These are phyloP conservation scores for Xiphophorus couchianus DNA, from an alignment of 2,113 vertebrate species.

Conservation along the genomic window DNA sequence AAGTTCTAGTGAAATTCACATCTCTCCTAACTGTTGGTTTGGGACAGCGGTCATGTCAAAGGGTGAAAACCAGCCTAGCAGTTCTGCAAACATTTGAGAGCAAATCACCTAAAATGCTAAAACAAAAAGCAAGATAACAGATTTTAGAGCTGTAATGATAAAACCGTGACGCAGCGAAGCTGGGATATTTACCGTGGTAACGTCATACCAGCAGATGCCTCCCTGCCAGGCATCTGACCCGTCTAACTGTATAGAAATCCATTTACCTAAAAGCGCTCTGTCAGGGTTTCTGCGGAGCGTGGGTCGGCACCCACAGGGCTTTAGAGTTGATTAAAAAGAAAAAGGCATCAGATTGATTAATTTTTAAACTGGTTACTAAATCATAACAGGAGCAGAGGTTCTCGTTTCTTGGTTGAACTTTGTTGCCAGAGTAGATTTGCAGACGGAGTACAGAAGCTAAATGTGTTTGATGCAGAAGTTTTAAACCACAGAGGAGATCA, in stretches of 20 bases:
- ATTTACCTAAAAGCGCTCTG: conserved; percentile 42
- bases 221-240: neutral
- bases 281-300: conserved; percentile 33
- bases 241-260: conserved; percentile 7
- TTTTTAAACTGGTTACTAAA: conserved; percentile 41
- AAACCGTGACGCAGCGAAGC: too few species aligned
- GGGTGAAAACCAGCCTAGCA: too few species aligned
- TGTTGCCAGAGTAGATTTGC: conserved; percentile 13
- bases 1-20: too few species aligned
- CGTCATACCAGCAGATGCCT: too few species aligned
- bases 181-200: too few species aligned
- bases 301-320: conserved; percentile 14
- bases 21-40: too few species aligned
- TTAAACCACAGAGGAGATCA: conserved; percentile 2
- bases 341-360: conserved; percentile 42
- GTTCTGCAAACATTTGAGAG: too few species aligned
- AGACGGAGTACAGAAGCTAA: neutral
- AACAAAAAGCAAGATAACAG: too few species aligned
- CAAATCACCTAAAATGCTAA: too few species aligned
- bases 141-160: too few species aligned
- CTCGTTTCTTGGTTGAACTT: conserved; percentile 10
- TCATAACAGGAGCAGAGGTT: conserved; percentile 22
- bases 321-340: conserved; percentile 48
- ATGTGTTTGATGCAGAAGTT: neutral
- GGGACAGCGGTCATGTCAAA: too few species aligned